Base-by-base conservation (phyloP, 1,140 invertebrate genomes). In the Nasonia longicornis region DNA sequence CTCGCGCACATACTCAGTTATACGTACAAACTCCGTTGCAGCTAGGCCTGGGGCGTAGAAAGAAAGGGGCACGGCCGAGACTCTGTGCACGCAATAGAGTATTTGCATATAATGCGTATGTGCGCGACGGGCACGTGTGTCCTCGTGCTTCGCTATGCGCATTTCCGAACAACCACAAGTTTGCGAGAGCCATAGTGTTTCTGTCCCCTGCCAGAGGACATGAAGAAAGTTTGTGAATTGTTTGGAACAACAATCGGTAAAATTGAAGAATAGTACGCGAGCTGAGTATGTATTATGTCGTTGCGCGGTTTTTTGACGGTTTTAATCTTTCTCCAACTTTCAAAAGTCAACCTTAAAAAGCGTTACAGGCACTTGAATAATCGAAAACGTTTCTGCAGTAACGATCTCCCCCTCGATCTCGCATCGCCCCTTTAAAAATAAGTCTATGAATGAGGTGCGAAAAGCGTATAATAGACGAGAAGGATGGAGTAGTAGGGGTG, bases 31-130 rank as follows among this genome's bases (percentile, higher is more conserved):
- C 29, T 16, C 48, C 14, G 12, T 52, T 52, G 12, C 48, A 52
- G 48, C 26, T 26, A 26, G 26, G 2, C 12, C 67, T 11, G 20
- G 38, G 38, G 42, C 1, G 72, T 26, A 4, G n/a, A 26, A 74
- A 74, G 42, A 58, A 74, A 58, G 8, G 45, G 16, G 4, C n/a
- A 22, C 20, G n/a, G 10, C 42, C 22, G 14, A 29, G 20, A 7
- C 22, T 66, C 2, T 2, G 4, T 31, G 31, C n/a, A 66, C 38
- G 38, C 8, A 35, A 45, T 79, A 0, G 42, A 31, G 12, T 35
- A 81, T 81, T 81, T 81, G 79, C 73, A 81, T 76, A 76, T 75
- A 75, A 75, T 76, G 75, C 75, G 75, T 26, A 26, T 26, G 26
- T 35, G 31, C 7, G 26, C 72, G 16, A 31, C 10, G 72, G 2